Conservation (phyloP, 2,113 vertebrate species). For the Galemys pyrenaicus region DNA sequence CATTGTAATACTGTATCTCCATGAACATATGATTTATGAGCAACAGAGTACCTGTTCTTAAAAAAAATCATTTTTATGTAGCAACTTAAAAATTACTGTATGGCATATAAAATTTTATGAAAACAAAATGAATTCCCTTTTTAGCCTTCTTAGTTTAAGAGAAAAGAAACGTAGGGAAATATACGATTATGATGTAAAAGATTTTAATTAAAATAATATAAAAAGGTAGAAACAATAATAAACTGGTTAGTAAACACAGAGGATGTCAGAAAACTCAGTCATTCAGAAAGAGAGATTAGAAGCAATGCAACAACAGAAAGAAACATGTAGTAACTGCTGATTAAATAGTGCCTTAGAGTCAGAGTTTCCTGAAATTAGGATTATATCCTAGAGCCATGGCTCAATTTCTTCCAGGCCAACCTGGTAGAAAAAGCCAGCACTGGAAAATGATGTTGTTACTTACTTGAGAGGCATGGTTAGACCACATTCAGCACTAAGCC, state of each 20-base stretch:
- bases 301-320: not conserved
- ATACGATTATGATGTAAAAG: not conserved
- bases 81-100: not conserved
- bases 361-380: not conserved
- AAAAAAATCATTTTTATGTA: not conserved
- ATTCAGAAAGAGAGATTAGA: not conserved
- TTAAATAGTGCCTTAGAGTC: not conserved
- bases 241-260: not conserved
- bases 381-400: too few relatives aligned
- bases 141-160: not conserved
- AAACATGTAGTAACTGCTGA: not conserved
- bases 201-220: constrained; percentile 33
- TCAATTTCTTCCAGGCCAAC: too few relatives aligned
- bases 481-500: too few relatives aligned
- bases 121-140: not conserved
- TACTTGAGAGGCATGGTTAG: too few relatives aligned
- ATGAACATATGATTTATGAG: not conserved
- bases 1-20: not conserved
- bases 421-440: too few relatives aligned
- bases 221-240: not conserved
- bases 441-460: too few relatives aligned
- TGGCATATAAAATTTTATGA: not conserved
- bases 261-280: not conserved
- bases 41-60: not conserved
- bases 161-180: not conserved